Conservation (phyloP, 2,888 invertebrate genomes). For the Ariolimax columbianus region DNA sequence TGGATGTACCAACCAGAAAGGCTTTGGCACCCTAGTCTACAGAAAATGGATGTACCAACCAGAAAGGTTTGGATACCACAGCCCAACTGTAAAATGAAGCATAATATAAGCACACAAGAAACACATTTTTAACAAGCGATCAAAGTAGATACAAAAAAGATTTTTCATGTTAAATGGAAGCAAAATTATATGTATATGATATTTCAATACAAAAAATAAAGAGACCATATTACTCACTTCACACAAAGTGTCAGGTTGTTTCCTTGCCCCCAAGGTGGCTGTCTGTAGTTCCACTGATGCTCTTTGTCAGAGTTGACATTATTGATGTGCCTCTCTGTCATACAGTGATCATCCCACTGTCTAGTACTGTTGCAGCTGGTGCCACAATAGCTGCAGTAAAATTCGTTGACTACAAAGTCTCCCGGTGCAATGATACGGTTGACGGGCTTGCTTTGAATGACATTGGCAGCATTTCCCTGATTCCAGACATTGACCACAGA, state of each 20-base stretch:
- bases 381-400: slow-evolving; percentile 73
- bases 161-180: background rate
- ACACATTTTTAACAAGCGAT: too few relatives aligned
- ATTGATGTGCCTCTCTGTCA: slow-evolving; percentile 71
- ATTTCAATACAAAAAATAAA: too few relatives aligned
- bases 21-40: too few relatives aligned
- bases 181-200: background rate
- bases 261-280: slow-evolving; percentile 73
- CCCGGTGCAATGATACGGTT: slow-evolving; percentile 50
- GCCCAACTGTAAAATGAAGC: too few relatives aligned
- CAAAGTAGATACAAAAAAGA: too few relatives aligned
- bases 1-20: too few relatives aligned
- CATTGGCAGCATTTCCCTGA: slow-evolving; percentile 41
- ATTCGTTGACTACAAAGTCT: slow-evolving; percentile 60
- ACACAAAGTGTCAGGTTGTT: slow-evolving; percentile 64
- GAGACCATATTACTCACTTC: slow-evolving; percentile 58
- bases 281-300: slow-evolving; percentile 77
- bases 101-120: too few relatives aligned
- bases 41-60: too few relatives aligned
- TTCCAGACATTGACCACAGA: slow-evolving; percentile 66
- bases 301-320: slow-evolving; percentile 76
- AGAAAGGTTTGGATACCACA: too few relatives aligned
- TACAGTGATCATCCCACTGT: slow-evolving; percentile 76
- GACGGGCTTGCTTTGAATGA: background rate
- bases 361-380: slow-evolving; percentile 70